Percentiles rank a stretch among this genome's conserved stretches.
Conservation (phyloP, 2,888 invertebrate genomes). For the Hypercompe scribonia region DNA sequence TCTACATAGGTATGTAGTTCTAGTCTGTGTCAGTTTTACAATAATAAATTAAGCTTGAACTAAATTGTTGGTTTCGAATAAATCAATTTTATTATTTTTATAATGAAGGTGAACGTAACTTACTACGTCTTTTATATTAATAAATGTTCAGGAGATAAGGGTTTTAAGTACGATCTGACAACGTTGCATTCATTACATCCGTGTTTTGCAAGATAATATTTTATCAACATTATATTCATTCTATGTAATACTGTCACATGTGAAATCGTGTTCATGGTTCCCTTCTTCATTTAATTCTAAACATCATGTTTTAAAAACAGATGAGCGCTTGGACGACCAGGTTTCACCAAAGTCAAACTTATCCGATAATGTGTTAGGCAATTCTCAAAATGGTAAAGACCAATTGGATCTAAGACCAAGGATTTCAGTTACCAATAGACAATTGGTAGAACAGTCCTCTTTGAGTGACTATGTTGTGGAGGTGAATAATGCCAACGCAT, state of each 20-base stretch:
- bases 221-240: not conserved
- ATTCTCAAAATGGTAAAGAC: conserved; percentile 46
- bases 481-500: conserved; percentile 68
- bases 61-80: not conserved
- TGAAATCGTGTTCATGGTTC: not conserved
- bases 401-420: conserved; percentile 34
- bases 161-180: not conserved
- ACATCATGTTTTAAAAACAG: conserved; percentile 49
- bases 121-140: not conserved
- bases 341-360: conserved; percentile 47
- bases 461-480: conserved; percentile 65
- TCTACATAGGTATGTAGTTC: not conserved
- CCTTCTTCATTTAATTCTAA: not conserved
- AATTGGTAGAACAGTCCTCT: conserved; percentile 20
- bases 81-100: not conserved
- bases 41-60: not conserved
- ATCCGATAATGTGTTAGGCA: conserved; percentile 55
- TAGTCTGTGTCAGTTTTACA: not conserved
- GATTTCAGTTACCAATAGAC: conserved; percentile 13
- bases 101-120: not conserved
- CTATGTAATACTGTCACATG: not conserved
- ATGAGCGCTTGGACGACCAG: conserved; percentile 70
- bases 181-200: not conserved
- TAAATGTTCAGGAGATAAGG: not conserved
- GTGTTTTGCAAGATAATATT: not conserved